A percentile compares a stretch with the other conserved stretches of the same genome.
phyloP scores from a whole-genome alignment of 2,888 invertebrate genomes.

The Abscondita cerata region DNA sequence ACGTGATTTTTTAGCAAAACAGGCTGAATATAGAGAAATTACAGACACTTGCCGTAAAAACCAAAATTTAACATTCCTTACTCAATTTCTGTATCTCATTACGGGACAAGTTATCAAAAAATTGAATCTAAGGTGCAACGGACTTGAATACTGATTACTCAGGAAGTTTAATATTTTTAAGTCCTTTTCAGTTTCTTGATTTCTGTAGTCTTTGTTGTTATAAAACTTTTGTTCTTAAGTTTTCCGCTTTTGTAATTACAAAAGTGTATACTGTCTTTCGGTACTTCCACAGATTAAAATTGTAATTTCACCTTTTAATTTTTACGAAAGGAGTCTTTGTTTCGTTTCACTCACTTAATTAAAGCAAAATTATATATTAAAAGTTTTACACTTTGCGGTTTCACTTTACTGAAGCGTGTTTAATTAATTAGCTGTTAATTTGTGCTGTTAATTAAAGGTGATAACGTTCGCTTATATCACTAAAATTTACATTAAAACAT shows the following conservation, averaged over 20 bases:
- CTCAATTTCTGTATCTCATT: constrained; percentile 37
- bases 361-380: neutral
- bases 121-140: constrained; percentile 35
- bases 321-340: neutral
- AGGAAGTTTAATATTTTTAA: constrained; percentile 35
- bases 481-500: too few species aligned
- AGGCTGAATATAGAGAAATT: constrained; percentile 33
- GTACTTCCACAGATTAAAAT: constrained; percentile 22
- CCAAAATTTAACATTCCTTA: constrained; percentile 38
- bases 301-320: constrained; percentile 16
- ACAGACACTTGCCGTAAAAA: constrained; percentile 36
- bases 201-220: constrained; percentile 8
- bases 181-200: constrained; percentile 9
- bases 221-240: constrained; percentile 19
- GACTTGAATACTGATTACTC: constrained; percentile 34
- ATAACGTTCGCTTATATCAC: too few species aligned
- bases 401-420: neutral
- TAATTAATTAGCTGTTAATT: too few species aligned
- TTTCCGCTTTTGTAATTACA: constrained; percentile 7
- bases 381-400: neutral
- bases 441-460: too few species aligned
- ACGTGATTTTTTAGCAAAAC: constrained; percentile 43
- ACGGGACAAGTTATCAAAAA: constrained; percentile 35
- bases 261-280: too few species aligned
- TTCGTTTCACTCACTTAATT: neutral